A percentile compares a stretch with the other conserved stretches of the same genome.
Evolutionary conservation across 2,797 vertebrate genomes (phyloP).

Genomic region (Cichlasoma orientale): DNA sequence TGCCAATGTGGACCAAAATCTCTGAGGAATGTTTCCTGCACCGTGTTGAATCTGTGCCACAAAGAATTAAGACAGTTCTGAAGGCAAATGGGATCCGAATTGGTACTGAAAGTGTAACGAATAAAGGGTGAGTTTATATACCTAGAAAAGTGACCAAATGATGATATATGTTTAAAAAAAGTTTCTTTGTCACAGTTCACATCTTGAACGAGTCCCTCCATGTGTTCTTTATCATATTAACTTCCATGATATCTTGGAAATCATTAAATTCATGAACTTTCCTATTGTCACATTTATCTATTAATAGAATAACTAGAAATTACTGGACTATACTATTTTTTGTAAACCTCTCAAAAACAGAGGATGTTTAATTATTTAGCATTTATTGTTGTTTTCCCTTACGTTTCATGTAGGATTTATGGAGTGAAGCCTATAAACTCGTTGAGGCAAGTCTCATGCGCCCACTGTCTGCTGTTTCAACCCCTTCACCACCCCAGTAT

Average conservation of each 20-base stretch:
- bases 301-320: not conserved
- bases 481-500: not conserved
- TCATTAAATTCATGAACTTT: not conserved
- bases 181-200: not conserved
- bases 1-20: not conserved
- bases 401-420: not conserved
- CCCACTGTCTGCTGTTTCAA: not conserved
- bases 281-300: not conserved
- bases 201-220: not conserved
- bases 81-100: not conserved
- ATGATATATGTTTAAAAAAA: not conserved
- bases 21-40: not conserved
- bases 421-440: not conserved
- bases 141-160: not conserved
- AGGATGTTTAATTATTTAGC: not conserved
- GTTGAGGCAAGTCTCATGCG: not conserved
- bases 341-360: not conserved
- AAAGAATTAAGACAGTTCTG: not conserved
- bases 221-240: not conserved
- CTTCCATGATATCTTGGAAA: not conserved
- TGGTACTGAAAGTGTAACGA: not conserved
- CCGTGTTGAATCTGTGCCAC: not conserved
- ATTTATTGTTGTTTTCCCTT: not conserved
- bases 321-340: not conserved
- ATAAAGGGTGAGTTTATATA: not conserved